phyloP scores from a whole-genome alignment of 2,888 invertebrate genomes.

The Operophtera brumata region DNA sequence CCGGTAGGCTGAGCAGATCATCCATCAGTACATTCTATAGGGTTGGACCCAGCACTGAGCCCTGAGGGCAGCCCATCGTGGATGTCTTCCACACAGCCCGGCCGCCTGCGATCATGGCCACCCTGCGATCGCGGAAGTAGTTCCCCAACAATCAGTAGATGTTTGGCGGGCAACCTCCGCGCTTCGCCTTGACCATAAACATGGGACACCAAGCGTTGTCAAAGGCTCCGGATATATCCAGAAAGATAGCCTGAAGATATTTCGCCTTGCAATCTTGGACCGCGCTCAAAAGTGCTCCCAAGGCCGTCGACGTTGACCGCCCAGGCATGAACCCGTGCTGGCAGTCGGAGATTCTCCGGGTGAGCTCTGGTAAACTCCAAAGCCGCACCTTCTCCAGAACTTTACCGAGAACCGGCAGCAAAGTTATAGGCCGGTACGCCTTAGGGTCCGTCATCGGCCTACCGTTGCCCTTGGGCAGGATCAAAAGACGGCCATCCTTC shows the following conservation, averaged over 20 bases:
- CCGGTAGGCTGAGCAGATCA: conserved; percentile 33
- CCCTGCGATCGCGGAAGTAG: conserved; percentile 36
- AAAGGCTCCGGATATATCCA: conserved; percentile 44
- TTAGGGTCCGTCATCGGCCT: not conserved
- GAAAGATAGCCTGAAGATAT: conserved; percentile 36
- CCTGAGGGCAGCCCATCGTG: conserved; percentile 25
- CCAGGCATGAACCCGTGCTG: conserved; percentile 45
- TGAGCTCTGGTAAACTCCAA: not conserved
- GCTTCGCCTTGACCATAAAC: conserved; percentile 38
- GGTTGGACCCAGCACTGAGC: conserved; percentile 31
- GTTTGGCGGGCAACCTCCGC: conserved; percentile 32
- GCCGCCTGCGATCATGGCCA: conserved; percentile 33
- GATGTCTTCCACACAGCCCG: too few relatives aligned
- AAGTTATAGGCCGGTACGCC: conserved; percentile 39
- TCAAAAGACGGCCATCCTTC: not conserved
- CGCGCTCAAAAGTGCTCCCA: conserved; percentile 8
- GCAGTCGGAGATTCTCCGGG: conserved; percentile 10
- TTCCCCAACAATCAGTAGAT: conserved; percentile 33
- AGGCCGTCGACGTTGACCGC: conserved; percentile 35
- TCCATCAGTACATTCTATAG: conserved; percentile 37
- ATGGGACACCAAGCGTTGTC: conserved; percentile 43
- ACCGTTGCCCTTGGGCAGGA: not conserved
- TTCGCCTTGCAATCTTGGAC: not conserved
- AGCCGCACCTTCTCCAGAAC: conserved; percentile 13
- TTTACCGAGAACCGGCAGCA: conserved; percentile 41